Evolutionary conservation across 2,888 invertebrate species (phyloP).

Genomic region (Dermolepida albohirtum): DNA sequence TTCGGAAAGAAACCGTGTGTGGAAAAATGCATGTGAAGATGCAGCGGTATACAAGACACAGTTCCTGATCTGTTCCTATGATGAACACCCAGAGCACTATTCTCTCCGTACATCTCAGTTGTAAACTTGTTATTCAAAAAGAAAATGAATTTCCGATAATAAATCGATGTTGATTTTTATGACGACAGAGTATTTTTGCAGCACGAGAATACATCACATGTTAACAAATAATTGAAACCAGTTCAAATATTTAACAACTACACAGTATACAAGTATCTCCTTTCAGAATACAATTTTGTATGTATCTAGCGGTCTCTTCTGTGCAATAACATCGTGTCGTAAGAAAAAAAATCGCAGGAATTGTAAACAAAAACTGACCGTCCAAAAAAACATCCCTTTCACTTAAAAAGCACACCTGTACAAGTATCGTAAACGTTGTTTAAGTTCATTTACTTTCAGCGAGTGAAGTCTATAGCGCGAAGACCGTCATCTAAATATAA

Average conservation of each 20-base stretch:
- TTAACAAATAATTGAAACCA: constrained; percentile 13
- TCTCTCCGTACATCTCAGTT: constrained; percentile 27
- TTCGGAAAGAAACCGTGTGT: constrained; percentile 71
- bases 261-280: background rate
- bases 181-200: background rate
- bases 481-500: constrained; percentile 44
- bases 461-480: constrained; percentile 23
- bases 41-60: constrained; percentile 68
- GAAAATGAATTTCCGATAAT: background rate
- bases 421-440: background rate
- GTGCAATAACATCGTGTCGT: too few relatives aligned
- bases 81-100: constrained; percentile 47
- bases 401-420: constrained; percentile 19
- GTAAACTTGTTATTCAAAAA: background rate
- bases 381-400: constrained; percentile 26
- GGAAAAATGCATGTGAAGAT: constrained; percentile 69
- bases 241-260: constrained; percentile 14
- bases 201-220: constrained; percentile 13
- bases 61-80: constrained; percentile 62
- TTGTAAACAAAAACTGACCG: background rate
- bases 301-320: too few relatives aligned
- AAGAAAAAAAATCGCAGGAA: background rate
- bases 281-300: too few relatives aligned
- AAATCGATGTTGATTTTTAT: constrained; percentile 1
- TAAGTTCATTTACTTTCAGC: constrained; percentile 4